Base-by-base conservation (phyloP, 2,888 invertebrate genomes). In the Terebella lapidaria region DNA sequence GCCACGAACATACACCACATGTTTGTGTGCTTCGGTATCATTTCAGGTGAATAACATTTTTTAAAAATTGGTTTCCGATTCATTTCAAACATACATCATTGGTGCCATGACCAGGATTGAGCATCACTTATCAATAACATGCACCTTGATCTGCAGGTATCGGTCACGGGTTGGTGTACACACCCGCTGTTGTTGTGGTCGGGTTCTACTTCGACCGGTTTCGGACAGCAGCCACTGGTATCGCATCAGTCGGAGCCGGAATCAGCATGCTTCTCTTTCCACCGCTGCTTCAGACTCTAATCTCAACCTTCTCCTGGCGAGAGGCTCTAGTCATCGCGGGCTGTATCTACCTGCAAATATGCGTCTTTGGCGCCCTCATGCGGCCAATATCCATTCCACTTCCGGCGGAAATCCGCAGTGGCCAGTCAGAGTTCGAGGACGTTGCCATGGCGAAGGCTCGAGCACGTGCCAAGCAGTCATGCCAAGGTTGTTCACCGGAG, bases 161-260 rank as follows among this genome's bases (percentile, higher is more conserved):
- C 4, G 25, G 20, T 55, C 24, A 53, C 20, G 49, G 25, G 20
- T 30, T 58, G 26, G 27, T 3, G 4, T 51, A 28, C 27, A 51
- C 51, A 26, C 18, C 42, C 5, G 22, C 5, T 3, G 10, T 26
- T 49, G 10, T 51, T 2, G 18, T 51, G 22, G 25, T 20, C 26
- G 27, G 15, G 27, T 22, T 25, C 42, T 15, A 24, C 18, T 26
- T 56, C 54, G 18, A 57, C 28, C 15, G 20, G 28, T 52, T 22
- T 22, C 4, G 57, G 29, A 57, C 57, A 5, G 24, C 52, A 22
- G 57, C 57, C 18, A 53, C 57, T 3, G 57, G 57, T 22, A 15
- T 57, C 3, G 57, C 57, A 3, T 57, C 51, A 5, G 49, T 29
- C 5, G 57, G 57, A 3, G 52, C 52, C 4, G 57, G 57, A 15